Evolutionary conservation across 2,113 vertebrate genomes (phyloP), one percentile per base, ranked within the genome.

Genomic region (Prunella fulvescens): DNA sequence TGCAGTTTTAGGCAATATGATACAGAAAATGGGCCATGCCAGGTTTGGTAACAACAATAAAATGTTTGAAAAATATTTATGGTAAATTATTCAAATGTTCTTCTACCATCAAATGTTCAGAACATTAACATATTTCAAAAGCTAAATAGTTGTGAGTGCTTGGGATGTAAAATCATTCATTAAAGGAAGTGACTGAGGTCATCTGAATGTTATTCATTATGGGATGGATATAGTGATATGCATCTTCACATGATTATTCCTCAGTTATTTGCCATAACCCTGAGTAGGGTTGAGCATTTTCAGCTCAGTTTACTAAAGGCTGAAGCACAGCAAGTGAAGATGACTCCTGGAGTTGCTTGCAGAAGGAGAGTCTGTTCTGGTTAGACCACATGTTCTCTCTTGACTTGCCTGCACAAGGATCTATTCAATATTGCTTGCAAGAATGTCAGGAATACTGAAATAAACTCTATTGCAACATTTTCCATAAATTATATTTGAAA

Each of bases 21-120:
- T 50, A 45, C 77, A 92, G 37, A 20, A 94, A 94, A 92, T 50
- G 45, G 42, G 17, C 62, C 28, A 53, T 0, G 0, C 22, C 58
- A 92, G 37, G 58, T 73, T 88, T 77, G 40, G 13, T 91, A 85
- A 57, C 40, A 90, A 79, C 35, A 90, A 90, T 45, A 61, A 79
- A 90, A 82, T 80, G 10, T 82, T 82, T 80, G 57, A 69, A 90
- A 96, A 94, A 95, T 88, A 85, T 90, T 95, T 90, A 65, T 88
- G 44, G 33, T 71, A 85, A 91, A 72, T 88, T 92, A 88, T 85
- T 90, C 50, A 92, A 61, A 92, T 57, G 26, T 82, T 92, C 48
- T 73, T 81, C 28, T 91, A 33, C 58, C 33, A 57, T 69, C 44
- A 82, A 90, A 82, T 79, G 35, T 92, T 90, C 53, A 90, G 28